Evolutionary conservation across 2,888 invertebrate species (phyloP).

Genomic region (Lapara coniferarum): DNA sequence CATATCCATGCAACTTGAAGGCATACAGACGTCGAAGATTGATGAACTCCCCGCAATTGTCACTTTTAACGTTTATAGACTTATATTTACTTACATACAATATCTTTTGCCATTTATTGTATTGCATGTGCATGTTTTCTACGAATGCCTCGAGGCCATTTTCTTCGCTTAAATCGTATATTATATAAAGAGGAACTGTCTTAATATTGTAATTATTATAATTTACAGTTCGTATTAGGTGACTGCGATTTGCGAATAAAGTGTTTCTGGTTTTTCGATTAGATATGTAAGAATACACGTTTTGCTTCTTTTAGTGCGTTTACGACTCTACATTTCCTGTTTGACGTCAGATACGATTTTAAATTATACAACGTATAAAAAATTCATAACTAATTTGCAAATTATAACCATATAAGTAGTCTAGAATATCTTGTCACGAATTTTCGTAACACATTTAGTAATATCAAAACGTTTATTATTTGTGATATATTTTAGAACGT

Average conservation of each 20-base stretch:
- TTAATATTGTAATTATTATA: slow-evolving; percentile 25
- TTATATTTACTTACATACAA: slow-evolving; percentile 35
- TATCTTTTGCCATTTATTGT: slow-evolving; percentile 5
- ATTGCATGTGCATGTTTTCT: background rate
- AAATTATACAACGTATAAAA: slow-evolving; percentile 9
- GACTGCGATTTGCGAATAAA: slow-evolving; percentile 33
- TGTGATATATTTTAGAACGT: background rate
- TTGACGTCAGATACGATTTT: slow-evolving; percentile 40
- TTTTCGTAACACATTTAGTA: background rate
- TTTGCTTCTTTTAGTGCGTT: slow-evolving; percentile 36
- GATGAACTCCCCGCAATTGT: slow-evolving; percentile 80
- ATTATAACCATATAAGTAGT: background rate
- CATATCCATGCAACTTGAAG: slow-evolving; percentile 59
- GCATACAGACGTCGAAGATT: slow-evolving; percentile 76
- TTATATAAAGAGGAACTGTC: slow-evolving; percentile 5
- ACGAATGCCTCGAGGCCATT: background rate
- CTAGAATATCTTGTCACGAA: background rate
- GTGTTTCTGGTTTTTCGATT: slow-evolving; percentile 37
- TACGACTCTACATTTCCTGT: slow-evolving; percentile 38
- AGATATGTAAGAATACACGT: slow-evolving; percentile 31
- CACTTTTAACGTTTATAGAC: slow-evolving; percentile 74
- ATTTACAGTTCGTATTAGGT: slow-evolving; percentile 28
- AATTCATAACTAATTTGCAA: slow-evolving; percentile 1
- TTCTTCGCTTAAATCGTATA: background rate
- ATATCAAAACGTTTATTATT: background rate